Percentiles rank a stretch among this genome's conserved stretches.
Conservation (phyloP, 2,888 invertebrate species). For the Andrena haemorrhoa region DNA sequence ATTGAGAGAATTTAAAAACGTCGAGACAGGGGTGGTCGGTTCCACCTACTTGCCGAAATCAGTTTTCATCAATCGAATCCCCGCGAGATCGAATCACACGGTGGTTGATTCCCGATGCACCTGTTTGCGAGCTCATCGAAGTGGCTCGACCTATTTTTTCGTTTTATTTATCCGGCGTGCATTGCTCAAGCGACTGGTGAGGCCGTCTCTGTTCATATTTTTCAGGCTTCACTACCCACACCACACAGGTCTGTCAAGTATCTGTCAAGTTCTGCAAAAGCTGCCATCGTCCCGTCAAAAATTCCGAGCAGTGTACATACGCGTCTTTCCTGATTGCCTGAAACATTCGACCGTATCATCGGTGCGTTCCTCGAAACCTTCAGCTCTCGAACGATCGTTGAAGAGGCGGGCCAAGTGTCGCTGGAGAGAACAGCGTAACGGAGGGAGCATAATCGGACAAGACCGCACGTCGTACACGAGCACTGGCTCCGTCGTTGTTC, state of each 20-base stretch:
- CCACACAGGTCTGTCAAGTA: too few species aligned
- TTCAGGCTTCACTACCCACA: conserved; percentile 1
- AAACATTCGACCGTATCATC: background rate
- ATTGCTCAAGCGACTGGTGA: conserved; percentile 44
- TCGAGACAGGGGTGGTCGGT: background rate
- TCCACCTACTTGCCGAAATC: conserved; percentile 7
- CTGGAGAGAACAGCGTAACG: conserved; percentile 44
- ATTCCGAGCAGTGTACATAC: too few species aligned
- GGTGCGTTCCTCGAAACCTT: background rate
- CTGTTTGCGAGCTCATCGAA: conserved; percentile 22
- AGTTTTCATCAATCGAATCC: conserved; percentile 38
- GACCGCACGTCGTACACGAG: conserved; percentile 53
- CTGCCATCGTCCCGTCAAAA: too few species aligned
- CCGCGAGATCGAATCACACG: conserved; percentile 38
- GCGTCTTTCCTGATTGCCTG: too few species aligned
- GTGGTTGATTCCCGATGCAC: conserved; percentile 30
- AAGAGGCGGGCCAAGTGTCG: conserved; percentile 33
- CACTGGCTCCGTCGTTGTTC: conserved; percentile 20
- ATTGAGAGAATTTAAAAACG: background rate
- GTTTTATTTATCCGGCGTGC: conserved; percentile 47
- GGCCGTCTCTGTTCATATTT: conserved; percentile 5
- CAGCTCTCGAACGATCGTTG: background rate
- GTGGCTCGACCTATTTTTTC: conserved; percentile 14
- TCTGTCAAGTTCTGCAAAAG: too few species aligned
- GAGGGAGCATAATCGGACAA: conserved; percentile 66